Conservation (phyloP, 37 sponge, comb jelly and placozoan genomes). For the Eunapius fragilis region DNA sequence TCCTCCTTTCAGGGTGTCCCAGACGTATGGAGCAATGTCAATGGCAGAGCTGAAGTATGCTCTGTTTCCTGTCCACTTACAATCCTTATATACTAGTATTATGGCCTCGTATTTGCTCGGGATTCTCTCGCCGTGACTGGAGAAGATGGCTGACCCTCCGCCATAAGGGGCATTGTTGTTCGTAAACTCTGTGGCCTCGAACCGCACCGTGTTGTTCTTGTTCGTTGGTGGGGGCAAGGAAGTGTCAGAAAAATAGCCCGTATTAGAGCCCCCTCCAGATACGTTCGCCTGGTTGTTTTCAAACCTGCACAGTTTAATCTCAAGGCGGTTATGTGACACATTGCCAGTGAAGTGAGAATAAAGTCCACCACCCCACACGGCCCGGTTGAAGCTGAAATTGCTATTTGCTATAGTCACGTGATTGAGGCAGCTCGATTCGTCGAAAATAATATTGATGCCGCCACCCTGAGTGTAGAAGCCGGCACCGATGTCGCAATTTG, state of each 20-base stretch:
- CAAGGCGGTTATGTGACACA: neutral
- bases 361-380: neutral
- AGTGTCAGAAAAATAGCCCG: neutral
- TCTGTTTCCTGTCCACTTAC: constrained; percentile 10
- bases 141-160: constrained; percentile 7
- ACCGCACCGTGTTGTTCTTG: neutral
- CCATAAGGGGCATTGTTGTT: constrained; percentile 17
- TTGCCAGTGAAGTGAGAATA: neutral
- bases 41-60: constrained; percentile 34
- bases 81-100: constrained; percentile 4
- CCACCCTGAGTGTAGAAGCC: neutral
- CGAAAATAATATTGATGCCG: neutral
- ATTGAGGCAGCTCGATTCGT: neutral
- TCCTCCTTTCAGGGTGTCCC: neutral
- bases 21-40: constrained; percentile 22
- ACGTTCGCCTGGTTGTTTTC: neutral
- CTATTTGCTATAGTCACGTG: neutral
- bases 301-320: neutral
- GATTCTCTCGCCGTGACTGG: neutral
- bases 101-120: neutral
- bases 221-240: neutral
- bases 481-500: neutral
- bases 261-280: neutral
- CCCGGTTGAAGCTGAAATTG: neutral
- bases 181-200: neutral